Conservation (phyloP, 2,113 vertebrate genomes). For the human region DNA sequence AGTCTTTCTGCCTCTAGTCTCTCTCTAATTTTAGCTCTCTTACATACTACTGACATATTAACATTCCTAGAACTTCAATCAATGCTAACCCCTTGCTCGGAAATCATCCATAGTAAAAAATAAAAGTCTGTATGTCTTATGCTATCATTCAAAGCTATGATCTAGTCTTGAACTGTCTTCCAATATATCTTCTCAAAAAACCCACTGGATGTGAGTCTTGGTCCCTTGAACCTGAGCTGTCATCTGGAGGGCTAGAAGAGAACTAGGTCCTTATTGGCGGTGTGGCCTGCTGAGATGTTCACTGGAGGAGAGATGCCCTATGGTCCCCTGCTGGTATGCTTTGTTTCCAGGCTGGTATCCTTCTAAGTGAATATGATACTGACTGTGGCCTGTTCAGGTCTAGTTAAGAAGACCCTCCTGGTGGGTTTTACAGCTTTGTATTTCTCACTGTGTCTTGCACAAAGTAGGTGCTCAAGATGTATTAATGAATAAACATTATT, state of each 20-base stretch:
- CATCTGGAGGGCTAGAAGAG: not conserved
- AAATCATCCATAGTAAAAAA: not conserved
- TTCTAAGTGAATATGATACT: not conserved
- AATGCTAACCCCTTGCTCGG: not conserved
- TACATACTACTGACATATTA: not conserved
- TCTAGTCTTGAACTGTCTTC: not conserved
- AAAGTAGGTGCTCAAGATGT: not conserved
- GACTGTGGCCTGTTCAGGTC: not conserved
- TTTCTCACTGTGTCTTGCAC: not conserved
- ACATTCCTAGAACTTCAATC: not conserved
- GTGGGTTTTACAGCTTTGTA: not conserved
- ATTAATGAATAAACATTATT: conserved; percentile 24
- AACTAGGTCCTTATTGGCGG: not conserved
- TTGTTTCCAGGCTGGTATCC: not conserved
- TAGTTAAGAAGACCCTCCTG: not conserved
- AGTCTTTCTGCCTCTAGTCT: not conserved
- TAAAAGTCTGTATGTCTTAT: not conserved
- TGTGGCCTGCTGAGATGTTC: not conserved
- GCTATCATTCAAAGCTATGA: not conserved
- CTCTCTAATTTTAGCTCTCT: not conserved
- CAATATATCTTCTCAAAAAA: not conserved
- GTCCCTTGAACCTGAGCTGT: not conserved
- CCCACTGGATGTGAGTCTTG: not conserved
- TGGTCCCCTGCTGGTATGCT: not conserved
- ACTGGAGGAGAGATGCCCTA: not conserved